Evolutionary conservation across 2,113 vertebrate species (phyloP), one percentile per base, ranked within the genome.

Genomic region (Meleagris gallopavo): DNA sequence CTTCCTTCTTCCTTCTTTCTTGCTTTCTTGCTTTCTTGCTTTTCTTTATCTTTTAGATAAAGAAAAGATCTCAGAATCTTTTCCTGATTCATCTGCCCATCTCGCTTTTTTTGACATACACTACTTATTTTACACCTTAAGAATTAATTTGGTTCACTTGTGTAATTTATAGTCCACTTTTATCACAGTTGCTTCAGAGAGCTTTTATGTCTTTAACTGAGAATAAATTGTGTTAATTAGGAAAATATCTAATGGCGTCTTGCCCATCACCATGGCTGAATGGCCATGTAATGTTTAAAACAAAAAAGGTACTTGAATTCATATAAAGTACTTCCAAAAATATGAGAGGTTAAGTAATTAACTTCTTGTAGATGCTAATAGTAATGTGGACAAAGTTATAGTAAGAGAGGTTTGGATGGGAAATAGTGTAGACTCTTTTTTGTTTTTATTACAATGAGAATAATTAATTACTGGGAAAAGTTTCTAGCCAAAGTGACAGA

Each of bases 161-260:
- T 78, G 16, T 58, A 88, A 95, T 96, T 94, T 95, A 94, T 84
- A 92, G 80, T 19, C 66, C 86, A 18, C 46, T 90, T 86, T 95
- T 97, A 84, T 67, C 73, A 45, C 91, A n/a, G 88, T 93, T 94
- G 73, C 73, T 95, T 95, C 83, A 86, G 72, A 91, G 88, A 90
- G 18, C 79, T 78, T 77, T 83, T 94, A 71, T 88, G 57, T 81
- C 82, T 93, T 93, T 67, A 43, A 38, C 72, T 73, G 62, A 93
- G 81, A 91, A 50, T 95, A 93, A 95, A 94, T 95, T 88, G 82
- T 83, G n/a, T 95, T 97, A 95, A 96, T 96, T 95, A 91, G 91
- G 52, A 95, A 90, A 95, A 86, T 95, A 95, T 93, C 76, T 94
- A 90, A 90, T 93, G 93, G 85, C 85, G 40, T 64, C 65, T 75